phyloP scores from a whole-genome alignment of 2,113 vertebrate species.

The Coregonus clupeaformis region DNA sequence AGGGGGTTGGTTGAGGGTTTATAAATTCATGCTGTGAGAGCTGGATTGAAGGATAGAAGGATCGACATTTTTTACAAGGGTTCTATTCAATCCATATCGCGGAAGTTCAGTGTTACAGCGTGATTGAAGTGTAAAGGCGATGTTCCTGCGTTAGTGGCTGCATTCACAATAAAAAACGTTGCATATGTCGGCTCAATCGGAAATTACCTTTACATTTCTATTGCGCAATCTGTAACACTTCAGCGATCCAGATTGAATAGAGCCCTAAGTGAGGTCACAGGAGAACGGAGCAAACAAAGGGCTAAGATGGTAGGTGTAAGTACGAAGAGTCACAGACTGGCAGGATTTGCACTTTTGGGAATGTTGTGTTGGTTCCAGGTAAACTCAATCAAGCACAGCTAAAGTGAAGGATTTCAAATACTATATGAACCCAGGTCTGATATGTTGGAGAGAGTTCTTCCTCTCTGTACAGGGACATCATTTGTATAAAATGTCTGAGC shows the following conservation, averaged over 20 bases:
- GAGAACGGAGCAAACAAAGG: not conserved
- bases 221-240: too few relatives aligned
- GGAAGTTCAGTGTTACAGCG: too few relatives aligned
- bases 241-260: too few relatives aligned
- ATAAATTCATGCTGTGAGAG: constrained; percentile 56
- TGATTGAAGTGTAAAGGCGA: too few relatives aligned
- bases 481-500: not conserved
- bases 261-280: constrained; percentile 9
- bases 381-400: not conserved
- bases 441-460: not conserved
- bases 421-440: not conserved
- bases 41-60: constrained; percentile 69
- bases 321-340: too few relatives aligned
- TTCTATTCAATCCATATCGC: too few relatives aligned
- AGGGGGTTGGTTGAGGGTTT: constrained; percentile 5
- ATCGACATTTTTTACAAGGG: too few relatives aligned
- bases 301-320: not conserved
- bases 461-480: not conserved
- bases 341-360: too few relatives aligned
- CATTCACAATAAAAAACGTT: too few relatives aligned
- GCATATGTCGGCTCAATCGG: not conserved
- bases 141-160: too few relatives aligned
- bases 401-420: not conserved
- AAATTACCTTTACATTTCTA: too few relatives aligned
- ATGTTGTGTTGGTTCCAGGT: not conserved